Percentiles rank a stretch among this genome's conserved stretches.
These are phyloP conservation scores for Glossophaga mutica DNA, from an alignment of 2,797 vertebrate species.

Conservation along the genomic window DNA sequence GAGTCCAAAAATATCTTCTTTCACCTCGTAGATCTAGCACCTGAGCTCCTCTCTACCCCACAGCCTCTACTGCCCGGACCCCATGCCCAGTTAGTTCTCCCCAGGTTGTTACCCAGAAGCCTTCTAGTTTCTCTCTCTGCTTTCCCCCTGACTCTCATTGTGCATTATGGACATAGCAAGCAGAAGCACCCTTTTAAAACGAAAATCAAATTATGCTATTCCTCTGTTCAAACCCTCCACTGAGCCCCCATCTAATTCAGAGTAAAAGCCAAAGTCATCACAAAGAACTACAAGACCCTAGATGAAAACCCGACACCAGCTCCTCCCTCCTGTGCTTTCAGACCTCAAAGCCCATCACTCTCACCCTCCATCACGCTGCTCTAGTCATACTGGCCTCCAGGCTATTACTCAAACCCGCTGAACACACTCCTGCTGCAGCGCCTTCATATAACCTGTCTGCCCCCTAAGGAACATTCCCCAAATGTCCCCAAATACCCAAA, in stretches of 20 bases:
- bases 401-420: not conserved
- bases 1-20: not conserved
- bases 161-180: not conserved
- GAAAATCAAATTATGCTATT: not conserved
- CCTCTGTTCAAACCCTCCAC: not conserved
- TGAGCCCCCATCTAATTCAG: not conserved
- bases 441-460: not conserved
- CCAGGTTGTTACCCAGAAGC: not conserved
- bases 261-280: not conserved
- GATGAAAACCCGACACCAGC: not conserved
- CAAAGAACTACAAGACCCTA: not conserved
- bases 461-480: not conserved
- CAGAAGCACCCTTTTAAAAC: not conserved
- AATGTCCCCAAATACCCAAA: not conserved
- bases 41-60: not conserved
- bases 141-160: not conserved
- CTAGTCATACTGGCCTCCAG: not conserved
- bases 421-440: not conserved
- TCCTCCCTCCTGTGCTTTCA: not conserved
- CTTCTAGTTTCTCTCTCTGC: not conserved
- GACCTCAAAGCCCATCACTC: not conserved
- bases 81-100: not conserved
- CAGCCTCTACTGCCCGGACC: not conserved
- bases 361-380: not conserved
- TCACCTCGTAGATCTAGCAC: not conserved